phyloP scores from a whole-genome alignment of 2,113 vertebrate genomes.

The Castor canadensis region DNA sequence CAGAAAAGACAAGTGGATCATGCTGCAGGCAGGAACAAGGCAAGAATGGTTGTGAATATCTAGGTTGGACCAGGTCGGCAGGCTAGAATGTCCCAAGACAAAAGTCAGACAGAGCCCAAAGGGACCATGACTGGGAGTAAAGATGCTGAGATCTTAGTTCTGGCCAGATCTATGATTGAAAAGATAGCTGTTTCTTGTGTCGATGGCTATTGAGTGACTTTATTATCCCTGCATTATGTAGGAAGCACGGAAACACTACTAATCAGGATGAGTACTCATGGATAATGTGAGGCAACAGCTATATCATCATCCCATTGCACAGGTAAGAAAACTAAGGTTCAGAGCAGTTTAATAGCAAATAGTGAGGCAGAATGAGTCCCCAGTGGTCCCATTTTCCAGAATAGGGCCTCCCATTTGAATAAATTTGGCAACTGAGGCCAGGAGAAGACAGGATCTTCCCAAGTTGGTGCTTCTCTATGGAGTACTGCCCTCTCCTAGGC shows the following conservation, averaged over 20 bases:
- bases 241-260: fast-evolving
- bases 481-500: neutral
- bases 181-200: neutral
- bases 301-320: neutral
- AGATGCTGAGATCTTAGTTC: neutral
- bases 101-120: neutral
- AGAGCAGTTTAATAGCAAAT: neutral
- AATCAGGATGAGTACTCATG: fast-evolving
- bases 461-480: fast-evolving
- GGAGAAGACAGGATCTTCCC: neutral
- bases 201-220: neutral
- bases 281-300: neutral
- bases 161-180: neutral
- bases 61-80: fast-evolving
- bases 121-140: neutral
- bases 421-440: neutral
- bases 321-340: neutral
- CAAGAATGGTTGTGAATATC: fast-evolving
- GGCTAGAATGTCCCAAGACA: neutral
- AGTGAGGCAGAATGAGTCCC: neutral
- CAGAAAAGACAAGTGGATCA: fast-evolving
- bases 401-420: neutral
- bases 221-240: too few species aligned
- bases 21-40: fast-evolving
- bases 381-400: fast-evolving